phyloP scores from a whole-genome alignment of 1,140 invertebrate species.

The Aricia agestis region DNA sequence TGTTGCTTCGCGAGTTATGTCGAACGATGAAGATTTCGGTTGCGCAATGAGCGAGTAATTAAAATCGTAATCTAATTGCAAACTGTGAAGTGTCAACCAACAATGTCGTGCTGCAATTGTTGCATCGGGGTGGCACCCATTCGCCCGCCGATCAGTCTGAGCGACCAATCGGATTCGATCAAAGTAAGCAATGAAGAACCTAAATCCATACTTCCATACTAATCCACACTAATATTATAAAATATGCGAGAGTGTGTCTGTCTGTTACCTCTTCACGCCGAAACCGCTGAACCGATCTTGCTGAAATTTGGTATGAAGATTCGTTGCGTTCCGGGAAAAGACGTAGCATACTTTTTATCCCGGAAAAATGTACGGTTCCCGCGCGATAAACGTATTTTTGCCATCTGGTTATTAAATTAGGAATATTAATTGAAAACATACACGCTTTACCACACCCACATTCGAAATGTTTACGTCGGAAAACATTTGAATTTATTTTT shows the following conservation, averaged over 20 bases:
- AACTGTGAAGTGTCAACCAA: constrained; percentile 40
- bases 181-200: constrained; percentile 79
- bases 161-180: constrained; percentile 85
- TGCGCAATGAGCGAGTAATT: constrained; percentile 44
- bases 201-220: no score
- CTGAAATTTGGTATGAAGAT: no score
- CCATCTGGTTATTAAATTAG: neutral
- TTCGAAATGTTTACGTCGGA: neutral
- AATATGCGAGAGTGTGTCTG: no score
- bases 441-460: neutral
- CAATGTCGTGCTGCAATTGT: constrained; percentile 81
- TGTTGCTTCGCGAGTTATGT: constrained; percentile 28
- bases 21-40: constrained; percentile 25
- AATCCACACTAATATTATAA: no score
- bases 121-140: constrained; percentile 81
- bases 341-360: no score
- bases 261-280: no score
- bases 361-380: no score
- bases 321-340: no score
- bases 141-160: constrained; percentile 84
- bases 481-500: neutral
- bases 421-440: neutral
- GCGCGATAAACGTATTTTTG: no score
- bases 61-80: constrained; percentile 28
- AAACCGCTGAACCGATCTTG: no score